Evolutionary conservation across 2,113 vertebrate species (phyloP).

Genomic region (Pseudolaguvia tuberculata): DNA sequence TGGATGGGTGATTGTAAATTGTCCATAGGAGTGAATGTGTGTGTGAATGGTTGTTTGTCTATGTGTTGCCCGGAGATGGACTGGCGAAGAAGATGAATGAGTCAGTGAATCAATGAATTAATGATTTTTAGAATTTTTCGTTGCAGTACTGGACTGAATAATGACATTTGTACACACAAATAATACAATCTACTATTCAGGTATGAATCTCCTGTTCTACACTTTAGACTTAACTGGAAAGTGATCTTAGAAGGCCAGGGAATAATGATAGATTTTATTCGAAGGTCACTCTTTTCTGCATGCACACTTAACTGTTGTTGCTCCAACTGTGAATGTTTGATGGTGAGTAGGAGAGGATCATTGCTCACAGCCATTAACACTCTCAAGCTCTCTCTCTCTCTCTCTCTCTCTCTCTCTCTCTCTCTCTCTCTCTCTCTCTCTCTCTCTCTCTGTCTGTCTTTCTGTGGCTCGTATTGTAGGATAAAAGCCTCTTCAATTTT

Average conservation of each 20-base stretch:
- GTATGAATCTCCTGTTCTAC: conserved; percentile 45
- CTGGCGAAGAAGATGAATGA: too few relatives aligned
- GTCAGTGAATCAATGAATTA: too few relatives aligned
- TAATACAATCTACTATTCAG: not conserved
- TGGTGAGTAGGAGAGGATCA: conserved; percentile 39
- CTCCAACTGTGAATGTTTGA: conserved; percentile 40
- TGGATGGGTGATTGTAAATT: too few relatives aligned
- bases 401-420: conserved; percentile 23
- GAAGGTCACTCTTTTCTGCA: conserved; percentile 40
- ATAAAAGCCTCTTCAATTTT: conserved; percentile 43
- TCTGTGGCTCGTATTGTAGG: not conserved
- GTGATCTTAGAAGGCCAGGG: conserved; percentile 43
- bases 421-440: conserved; percentile 31
- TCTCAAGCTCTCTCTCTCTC: conserved; percentile 31
- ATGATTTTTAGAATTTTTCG: too few relatives aligned
- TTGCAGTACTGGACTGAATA: not conserved
- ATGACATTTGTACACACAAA: conserved; percentile 1
- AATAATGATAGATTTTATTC: conserved; percentile 46
- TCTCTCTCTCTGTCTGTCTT: conserved; percentile 32
- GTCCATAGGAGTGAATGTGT: too few relatives aligned
- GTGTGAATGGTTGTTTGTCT: too few relatives aligned
- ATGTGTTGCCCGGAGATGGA: too few relatives aligned
- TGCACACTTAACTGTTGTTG: conserved; percentile 39
- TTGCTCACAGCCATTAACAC: conserved; percentile 42
- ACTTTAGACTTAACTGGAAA: conserved; percentile 33